phyloP scores from a whole-genome alignment of 2,113 vertebrate species.

The Crotalus horridus region DNA sequence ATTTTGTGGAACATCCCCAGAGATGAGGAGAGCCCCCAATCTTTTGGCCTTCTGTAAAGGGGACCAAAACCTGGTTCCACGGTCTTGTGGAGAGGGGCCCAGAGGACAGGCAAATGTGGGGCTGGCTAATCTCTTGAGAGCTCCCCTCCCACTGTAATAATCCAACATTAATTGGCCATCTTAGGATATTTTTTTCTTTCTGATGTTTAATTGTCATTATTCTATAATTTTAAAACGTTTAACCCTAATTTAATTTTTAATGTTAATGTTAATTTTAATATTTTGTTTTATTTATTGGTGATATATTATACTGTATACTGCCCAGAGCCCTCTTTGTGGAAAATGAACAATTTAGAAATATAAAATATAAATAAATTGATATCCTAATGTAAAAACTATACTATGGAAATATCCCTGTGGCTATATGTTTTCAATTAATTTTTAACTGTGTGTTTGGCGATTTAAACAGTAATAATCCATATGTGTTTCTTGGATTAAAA shows the following conservation, averaged over 20 bases:
- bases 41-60: too few relatives aligned
- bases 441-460: neutral
- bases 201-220: neutral
- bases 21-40: too few relatives aligned
- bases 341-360: neutral
- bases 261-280: neutral
- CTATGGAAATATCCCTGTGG: neutral
- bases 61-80: neutral
- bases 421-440: neutral
- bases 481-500: neutral
- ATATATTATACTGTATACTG: neutral
- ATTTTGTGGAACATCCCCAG: too few relatives aligned
- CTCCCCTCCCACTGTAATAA: neutral
- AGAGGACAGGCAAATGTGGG: neutral
- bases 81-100: neutral
- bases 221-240: neutral
- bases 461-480: neutral
- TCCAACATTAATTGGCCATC: neutral
- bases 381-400: neutral
- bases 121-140: neutral
- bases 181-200: neutral
- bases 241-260: neutral
- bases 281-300: neutral
- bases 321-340: neutral
- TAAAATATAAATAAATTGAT: neutral